Evolutionary conservation across 2,888 invertebrate genomes (phyloP).

Genomic region (Athalia cordata): DNA sequence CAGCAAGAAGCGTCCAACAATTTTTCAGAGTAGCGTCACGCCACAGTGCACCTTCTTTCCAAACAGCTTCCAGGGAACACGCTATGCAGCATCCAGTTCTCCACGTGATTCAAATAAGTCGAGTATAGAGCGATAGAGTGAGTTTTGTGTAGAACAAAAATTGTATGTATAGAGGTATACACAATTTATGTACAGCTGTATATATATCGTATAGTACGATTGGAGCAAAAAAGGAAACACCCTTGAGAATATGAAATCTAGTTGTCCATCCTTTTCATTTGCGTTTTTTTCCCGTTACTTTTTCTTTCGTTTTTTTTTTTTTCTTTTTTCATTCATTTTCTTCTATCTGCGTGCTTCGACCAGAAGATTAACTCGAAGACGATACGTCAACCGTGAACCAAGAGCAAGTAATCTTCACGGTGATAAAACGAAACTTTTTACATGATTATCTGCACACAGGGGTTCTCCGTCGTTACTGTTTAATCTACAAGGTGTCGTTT

Average conservation of each 20-base stretch:
- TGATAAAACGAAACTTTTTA: slow-evolving; percentile 19
- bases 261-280: too few relatives aligned
- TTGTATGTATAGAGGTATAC: too few relatives aligned
- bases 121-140: too few relatives aligned
- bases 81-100: too few relatives aligned
- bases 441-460: slow-evolving; percentile 22
- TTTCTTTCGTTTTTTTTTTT: too few relatives aligned
- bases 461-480: slow-evolving; percentile 3
- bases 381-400: slow-evolving; percentile 27
- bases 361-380: slow-evolving; percentile 14
- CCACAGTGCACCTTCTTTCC: slow-evolving; percentile 15
- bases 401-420: slow-evolving; percentile 7
- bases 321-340: background rate
- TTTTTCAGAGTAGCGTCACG: slow-evolving; percentile 62
- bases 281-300: too few relatives aligned
- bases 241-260: slow-evolving; percentile 14
- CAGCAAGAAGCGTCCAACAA: slow-evolving; percentile 54
- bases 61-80: too few relatives aligned
- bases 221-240: background rate
- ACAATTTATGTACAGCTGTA: too few relatives aligned
- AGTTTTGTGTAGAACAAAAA: too few relatives aligned
- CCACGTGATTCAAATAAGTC: too few relatives aligned
- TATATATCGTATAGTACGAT: background rate
- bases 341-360: background rate
- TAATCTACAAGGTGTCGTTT: background rate